Evolutionary conservation across 2,797 vertebrate species (phyloP).

Genomic region (Chaetophractus vellerosus): DNA sequence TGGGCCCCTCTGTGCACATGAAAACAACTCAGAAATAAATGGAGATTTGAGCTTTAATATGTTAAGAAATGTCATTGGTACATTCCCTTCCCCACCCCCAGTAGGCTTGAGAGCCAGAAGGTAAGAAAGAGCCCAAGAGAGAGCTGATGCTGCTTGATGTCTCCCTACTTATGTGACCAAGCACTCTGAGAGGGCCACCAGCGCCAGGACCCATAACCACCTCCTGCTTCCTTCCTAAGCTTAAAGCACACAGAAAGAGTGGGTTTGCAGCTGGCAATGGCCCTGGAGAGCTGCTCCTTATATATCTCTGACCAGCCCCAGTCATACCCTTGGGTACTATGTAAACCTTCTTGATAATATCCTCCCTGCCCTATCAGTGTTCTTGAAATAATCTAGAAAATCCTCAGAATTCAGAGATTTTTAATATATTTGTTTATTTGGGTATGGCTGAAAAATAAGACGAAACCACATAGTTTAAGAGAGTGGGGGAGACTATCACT

Average conservation of each 20-base stretch:
- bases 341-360: conserved; percentile 62
- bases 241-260: not conserved
- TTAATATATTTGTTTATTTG: not conserved
- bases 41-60: not conserved
- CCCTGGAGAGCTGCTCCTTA: not conserved
- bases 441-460: not conserved
- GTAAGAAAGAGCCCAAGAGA: not conserved
- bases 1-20: not conserved
- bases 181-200: conserved; percentile 87
- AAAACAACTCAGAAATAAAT: not conserved
- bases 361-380: not conserved
- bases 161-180: conserved; percentile 81
- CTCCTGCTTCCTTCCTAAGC: conserved; percentile 84
- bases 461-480: not conserved
- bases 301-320: conserved; percentile 50
- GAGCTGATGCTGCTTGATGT: accelerated
- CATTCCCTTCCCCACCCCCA: not conserved
- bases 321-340: conserved; percentile 30
- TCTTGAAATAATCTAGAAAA: conserved; percentile 12
- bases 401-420: conserved; percentile 62
- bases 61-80: not conserved
- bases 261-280: not conserved
- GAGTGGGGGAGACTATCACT: not conserved
- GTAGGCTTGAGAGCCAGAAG: not conserved
- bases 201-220: conserved; percentile 84